phyloP scores from a whole-genome alignment of 2,113 vertebrate genomes.

The Pipa parva region DNA sequence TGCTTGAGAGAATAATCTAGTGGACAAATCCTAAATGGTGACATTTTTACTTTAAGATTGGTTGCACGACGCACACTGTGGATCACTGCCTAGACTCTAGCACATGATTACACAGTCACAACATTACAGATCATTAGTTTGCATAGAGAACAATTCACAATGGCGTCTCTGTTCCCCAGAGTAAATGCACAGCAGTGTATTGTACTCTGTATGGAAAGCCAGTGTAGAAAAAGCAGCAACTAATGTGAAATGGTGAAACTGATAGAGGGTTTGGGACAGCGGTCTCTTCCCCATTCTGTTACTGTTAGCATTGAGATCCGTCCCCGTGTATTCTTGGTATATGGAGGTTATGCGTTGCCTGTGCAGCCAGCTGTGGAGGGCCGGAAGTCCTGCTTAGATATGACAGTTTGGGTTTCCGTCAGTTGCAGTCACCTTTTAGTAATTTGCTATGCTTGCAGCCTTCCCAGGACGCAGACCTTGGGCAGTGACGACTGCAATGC shows the following conservation, averaged over 20 bases:
- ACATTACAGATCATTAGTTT: not conserved
- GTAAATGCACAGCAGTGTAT: no score
- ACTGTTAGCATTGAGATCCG: conserved; percentile 7
- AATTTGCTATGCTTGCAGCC: not conserved
- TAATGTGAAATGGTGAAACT: not conserved
- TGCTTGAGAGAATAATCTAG: no score
- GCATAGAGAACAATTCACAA: not conserved
- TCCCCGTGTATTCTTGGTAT: no score
- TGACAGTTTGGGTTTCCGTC: not conserved
- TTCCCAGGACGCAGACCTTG: no score
- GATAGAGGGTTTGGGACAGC: not conserved
- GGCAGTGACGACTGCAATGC: no score
- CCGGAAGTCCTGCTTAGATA: conserved; percentile 17
- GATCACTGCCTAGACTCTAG: not conserved
- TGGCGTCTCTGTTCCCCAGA: not conserved
- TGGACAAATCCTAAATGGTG: no score
- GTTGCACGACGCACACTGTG: no score
- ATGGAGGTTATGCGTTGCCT: not conserved
- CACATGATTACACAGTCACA: not conserved
- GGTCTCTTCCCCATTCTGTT: not conserved
- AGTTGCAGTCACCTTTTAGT: conserved; percentile 6
- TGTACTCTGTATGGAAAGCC: no score
- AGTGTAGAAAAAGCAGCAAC: no score
- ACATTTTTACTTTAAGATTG: no score
- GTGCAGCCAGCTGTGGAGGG: conserved; percentile 19